These are phyloP conservation scores for Laspeyria flexula DNA, from an alignment of 2,888 invertebrate species.

Conservation along the genomic window DNA sequence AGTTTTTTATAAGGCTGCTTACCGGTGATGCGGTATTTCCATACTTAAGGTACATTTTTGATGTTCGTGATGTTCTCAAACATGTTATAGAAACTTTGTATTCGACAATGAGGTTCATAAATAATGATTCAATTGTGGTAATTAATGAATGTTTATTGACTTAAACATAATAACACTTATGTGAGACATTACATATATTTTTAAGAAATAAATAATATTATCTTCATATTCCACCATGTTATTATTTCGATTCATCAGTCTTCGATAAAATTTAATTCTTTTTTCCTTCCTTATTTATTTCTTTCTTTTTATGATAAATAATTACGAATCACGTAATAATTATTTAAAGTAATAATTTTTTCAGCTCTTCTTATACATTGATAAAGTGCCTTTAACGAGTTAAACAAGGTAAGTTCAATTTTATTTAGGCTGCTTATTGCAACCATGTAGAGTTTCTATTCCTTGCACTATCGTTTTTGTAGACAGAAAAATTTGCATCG, in stretches of 20 bases:
- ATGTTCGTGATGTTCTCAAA: neutral
- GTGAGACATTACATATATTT: conserved; percentile 55
- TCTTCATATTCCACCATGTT: conserved; percentile 53
- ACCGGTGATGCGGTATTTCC: conserved; percentile 7
- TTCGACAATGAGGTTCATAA: conserved; percentile 4
- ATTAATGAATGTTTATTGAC: conserved; percentile 54
- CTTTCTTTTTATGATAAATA: too few relatives aligned
- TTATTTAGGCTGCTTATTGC: too few relatives aligned
- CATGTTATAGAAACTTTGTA: neutral
- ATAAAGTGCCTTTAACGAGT: too few relatives aligned
- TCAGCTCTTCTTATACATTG: too few relatives aligned
- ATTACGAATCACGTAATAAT: too few relatives aligned
- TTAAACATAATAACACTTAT: conserved; percentile 50
- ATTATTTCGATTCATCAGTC: conserved; percentile 59
- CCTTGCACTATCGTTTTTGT: too few relatives aligned
- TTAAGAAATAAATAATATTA: conserved; percentile 65
- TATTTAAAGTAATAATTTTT: too few relatives aligned
- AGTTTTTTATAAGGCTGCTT: conserved; percentile 13
- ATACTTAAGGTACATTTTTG: conserved; percentile 1
- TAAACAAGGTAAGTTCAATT: too few relatives aligned
- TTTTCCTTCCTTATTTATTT: conserved; percentile 1
- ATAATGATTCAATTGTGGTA: conserved; percentile 13
- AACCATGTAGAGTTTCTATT: too few relatives aligned
- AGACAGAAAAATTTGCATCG: too few relatives aligned
- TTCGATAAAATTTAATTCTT: conserved; percentile 28